Conservation (phyloP, 1,140 invertebrate genomes). For the Reticulitermes speratus region DNA sequence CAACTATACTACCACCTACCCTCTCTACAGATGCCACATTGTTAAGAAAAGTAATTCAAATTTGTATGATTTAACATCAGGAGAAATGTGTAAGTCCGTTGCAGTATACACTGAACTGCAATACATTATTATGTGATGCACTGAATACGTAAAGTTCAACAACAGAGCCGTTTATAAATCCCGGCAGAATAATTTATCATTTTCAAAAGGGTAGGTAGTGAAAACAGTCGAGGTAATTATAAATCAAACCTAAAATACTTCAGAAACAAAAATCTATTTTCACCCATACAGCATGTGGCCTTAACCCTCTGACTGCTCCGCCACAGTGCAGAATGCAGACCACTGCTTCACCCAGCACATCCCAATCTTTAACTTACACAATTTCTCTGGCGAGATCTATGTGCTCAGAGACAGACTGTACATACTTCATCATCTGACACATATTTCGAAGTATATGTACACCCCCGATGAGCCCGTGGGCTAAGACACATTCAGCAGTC, state of each 20-base stretch:
- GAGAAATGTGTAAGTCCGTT: neutral
- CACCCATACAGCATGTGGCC: neutral
- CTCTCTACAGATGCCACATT: neutral
- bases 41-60: neutral
- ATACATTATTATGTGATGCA: neutral
- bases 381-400: too few species aligned
- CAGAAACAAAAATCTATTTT: neutral
- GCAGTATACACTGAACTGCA: neutral
- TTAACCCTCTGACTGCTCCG: too few species aligned
- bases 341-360: neutral
- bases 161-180: too few species aligned
- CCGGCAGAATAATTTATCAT: neutral
- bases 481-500: too few species aligned
- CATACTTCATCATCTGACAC: too few species aligned
- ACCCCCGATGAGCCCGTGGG: too few species aligned
- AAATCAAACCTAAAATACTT: slow-evolving; percentile 11
- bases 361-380: too few species aligned
- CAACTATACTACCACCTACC: slow-evolving; percentile 2
- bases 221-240: neutral
- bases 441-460: too few species aligned
- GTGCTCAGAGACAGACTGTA: too few species aligned
- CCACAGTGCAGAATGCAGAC: too few species aligned
- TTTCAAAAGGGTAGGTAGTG: neutral
- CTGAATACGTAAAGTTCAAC: neutral
- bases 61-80: neutral